A percentile compares a stretch with the other conserved stretches of the same genome.
Conservation (phyloP, 2,888 invertebrate genomes). For the Oxyteleia sp. region DNA sequence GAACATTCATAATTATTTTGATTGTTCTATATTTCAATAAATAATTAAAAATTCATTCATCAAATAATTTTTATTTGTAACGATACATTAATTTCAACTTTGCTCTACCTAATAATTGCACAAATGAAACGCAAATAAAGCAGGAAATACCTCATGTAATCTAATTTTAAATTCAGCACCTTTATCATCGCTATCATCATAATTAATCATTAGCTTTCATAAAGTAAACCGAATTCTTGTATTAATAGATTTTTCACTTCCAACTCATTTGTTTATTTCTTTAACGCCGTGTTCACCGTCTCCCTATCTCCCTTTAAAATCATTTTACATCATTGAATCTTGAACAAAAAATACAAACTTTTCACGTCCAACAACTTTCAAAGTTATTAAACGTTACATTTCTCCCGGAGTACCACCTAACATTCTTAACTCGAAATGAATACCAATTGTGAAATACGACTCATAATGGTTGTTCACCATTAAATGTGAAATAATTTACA, state of each 20-base stretch:
- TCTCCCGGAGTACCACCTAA: conserved; percentile 16
- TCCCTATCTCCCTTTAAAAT: conserved; percentile 16
- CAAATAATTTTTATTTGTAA: too few species aligned
- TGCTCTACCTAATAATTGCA: conserved; percentile 16
- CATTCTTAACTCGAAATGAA: conserved; percentile 48
- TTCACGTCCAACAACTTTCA: conserved; percentile 30
- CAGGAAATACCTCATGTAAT: conserved; percentile 32
- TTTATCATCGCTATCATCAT: conserved; percentile 36
- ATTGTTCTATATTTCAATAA: too few species aligned
- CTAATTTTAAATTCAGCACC: conserved; percentile 19
- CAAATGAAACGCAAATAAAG: conserved; percentile 10
- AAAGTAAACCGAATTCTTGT: conserved; percentile 40
- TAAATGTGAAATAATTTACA: conserved; percentile 34
- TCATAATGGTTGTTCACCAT: conserved; percentile 23
- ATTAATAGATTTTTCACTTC: conserved; percentile 6
- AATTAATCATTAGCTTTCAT: conserved; percentile 58
- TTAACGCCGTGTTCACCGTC: conserved; percentile 15
- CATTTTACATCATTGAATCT: conserved; percentile 26
- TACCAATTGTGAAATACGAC: conserved; percentile 48
- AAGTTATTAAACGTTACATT: conserved; percentile 28
- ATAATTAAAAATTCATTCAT: too few species aligned
- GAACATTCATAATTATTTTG: too few species aligned
- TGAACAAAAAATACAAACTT: not conserved
- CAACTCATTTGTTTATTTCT: conserved; percentile 28
- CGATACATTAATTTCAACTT: too few species aligned